Conservation (phyloP, 2,113 vertebrate genomes). For the Peromyscus maniculatus region DNA sequence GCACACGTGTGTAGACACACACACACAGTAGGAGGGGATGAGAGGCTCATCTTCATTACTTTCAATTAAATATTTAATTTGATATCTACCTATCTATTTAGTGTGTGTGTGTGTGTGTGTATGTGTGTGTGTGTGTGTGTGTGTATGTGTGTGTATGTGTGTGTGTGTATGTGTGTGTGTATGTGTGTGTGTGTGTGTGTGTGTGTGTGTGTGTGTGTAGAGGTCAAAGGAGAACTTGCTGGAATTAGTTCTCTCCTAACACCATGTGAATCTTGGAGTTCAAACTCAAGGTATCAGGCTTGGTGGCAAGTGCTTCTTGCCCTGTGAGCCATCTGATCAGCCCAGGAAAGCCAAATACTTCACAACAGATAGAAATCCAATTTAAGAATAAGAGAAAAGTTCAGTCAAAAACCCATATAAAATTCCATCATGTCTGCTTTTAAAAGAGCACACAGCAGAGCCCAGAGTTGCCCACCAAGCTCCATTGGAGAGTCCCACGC, state of each 20-base stretch:
- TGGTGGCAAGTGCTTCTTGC: not conserved
- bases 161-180: not conserved
- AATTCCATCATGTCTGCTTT: conserved; percentile 39
- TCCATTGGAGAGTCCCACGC: too few relatives aligned
- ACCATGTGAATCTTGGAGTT: not conserved
- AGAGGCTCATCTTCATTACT: not conserved
- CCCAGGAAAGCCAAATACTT: not conserved
- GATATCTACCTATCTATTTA: not conserved
- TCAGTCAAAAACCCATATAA: not conserved
- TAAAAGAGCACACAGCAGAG: not conserved
- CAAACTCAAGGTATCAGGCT: not conserved
- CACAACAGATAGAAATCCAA: not conserved
- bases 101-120: not conserved
- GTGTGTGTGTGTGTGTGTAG: not conserved
- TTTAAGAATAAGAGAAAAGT: not conserved
- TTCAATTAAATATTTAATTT: not conserved
- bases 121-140: not conserved
- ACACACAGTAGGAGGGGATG: not conserved
- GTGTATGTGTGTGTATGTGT: not conserved
- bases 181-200: not conserved
- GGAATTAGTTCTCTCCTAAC: not conserved
- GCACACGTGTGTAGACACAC: too few relatives aligned
- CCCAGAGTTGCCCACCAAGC: not conserved
- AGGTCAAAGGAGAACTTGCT: not conserved
- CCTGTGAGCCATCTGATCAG: not conserved